Conservation (phyloP, 2,113 vertebrate genomes). For the Paracanthobrama guichenoti region DNA sequence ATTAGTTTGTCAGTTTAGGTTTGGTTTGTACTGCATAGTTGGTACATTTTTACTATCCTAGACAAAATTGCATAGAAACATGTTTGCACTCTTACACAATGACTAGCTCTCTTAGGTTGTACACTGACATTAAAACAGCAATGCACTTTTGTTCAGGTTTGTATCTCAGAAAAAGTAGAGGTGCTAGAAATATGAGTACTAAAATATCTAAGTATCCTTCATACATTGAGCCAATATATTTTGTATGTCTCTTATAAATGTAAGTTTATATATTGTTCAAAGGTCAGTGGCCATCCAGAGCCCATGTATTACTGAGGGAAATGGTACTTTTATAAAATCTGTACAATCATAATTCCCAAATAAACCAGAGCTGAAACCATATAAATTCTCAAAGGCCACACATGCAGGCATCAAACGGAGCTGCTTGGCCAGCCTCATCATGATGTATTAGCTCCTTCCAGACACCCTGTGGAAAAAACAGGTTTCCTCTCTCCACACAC, state of each 20-base stretch:
- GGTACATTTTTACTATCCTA: neutral
- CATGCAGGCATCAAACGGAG: slow-evolving; percentile 34
- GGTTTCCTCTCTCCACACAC: slow-evolving; percentile 36
- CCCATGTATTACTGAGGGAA: neutral
- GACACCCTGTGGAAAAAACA: slow-evolving; percentile 46
- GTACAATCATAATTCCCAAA: neutral
- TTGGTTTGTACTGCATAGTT: neutral
- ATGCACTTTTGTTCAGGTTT: neutral
- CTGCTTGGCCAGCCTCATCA: neutral
- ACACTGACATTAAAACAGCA: neutral
- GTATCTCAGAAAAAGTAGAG: neutral
- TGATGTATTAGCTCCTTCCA: slow-evolving; percentile 50
- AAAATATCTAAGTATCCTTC: neutral
- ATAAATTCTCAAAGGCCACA: slow-evolving; percentile 25
- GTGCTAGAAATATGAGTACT: neutral
- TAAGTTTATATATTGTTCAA: neutral
- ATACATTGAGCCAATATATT: neutral
- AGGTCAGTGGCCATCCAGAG: neutral
- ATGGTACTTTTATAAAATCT: neutral
- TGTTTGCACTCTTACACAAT: neutral
- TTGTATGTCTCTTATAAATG: neutral
- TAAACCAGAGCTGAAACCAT: neutral
- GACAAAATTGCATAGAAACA: neutral
- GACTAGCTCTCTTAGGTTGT: neutral
- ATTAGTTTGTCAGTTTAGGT: neutral